Conservation (phyloP, 2,113 vertebrate species). For the Arvicanthis niloticus region DNA sequence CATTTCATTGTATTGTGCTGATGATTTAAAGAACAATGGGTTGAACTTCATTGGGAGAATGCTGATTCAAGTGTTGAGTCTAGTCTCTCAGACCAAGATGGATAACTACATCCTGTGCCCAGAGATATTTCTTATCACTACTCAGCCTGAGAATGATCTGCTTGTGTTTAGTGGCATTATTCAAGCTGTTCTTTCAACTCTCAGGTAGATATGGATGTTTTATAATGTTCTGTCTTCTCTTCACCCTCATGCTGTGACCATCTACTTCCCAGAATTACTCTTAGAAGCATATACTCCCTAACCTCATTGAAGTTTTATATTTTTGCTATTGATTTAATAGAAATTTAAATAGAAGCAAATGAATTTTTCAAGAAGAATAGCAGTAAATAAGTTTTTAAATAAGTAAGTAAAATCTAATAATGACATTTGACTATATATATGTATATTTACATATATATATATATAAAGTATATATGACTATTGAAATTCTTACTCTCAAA, state of each 20-base stretch:
- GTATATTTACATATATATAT: no score
- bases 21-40: neutral
- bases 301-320: neutral
- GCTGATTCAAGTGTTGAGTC: neutral
- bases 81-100: neutral
- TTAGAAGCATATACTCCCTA: neutral
- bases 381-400: neutral
- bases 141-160: neutral
- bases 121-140: neutral
- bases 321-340: neutral
- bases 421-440: neutral
- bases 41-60: neutral
- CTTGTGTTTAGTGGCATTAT: neutral
- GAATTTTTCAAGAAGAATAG: neutral
- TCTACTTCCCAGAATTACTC: neutral
- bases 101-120: neutral
- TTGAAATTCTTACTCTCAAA: neutral
- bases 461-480: neutral
- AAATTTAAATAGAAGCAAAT: neutral
- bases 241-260: neutral
- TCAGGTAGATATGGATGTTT: neutral
- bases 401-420: neutral
- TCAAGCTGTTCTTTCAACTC: neutral
- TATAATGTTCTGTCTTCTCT: neutral
- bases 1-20: constrained; percentile 26